Percentiles rank a stretch among this genome's conserved stretches.
phyloP scores from a whole-genome alignment of 2,797 vertebrate species.

The Triplophysa bombifrons region DNA sequence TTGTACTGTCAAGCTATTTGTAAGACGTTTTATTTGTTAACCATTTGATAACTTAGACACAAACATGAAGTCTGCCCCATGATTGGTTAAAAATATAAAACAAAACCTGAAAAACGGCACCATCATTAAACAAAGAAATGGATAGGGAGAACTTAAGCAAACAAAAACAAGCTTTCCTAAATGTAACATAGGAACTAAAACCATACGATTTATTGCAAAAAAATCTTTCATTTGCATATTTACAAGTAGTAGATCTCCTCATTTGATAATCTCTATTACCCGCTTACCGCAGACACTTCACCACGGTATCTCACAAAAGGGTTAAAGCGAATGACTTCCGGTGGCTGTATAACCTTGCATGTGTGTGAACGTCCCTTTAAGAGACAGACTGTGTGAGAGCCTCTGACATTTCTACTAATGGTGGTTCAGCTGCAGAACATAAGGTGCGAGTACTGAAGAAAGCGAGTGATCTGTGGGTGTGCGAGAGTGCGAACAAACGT shows the following conservation, averaged over 20 bases:
- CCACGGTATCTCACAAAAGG: not conserved
- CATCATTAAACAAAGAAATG: not conserved
- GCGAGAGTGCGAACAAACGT: constrained; percentile 22
- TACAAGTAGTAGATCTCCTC: not conserved
- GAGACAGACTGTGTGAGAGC: constrained; percentile 13
- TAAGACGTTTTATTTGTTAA: too few relatives aligned
- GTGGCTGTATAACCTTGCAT: not conserved
- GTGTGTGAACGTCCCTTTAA: not conserved
- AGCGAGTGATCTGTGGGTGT: constrained; percentile 32
- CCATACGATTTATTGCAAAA: not conserved
- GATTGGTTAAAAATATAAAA: too few relatives aligned
- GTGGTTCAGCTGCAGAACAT: constrained; percentile 41
- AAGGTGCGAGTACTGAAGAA: constrained; percentile 24
- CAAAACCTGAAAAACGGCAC: not conserved
- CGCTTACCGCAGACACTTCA: not conserved
- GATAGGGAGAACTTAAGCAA: not conserved
- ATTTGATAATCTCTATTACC: not conserved
- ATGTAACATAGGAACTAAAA: not conserved
- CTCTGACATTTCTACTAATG: constrained; percentile 46
- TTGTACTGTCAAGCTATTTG: not conserved
- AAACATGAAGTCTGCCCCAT: too few relatives aligned
- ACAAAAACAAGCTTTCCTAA: too few relatives aligned
- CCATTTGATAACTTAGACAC: too few relatives aligned
- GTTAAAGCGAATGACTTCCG: constrained; percentile 7
- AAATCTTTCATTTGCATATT: not conserved